A percentile compares a stretch with the other conserved stretches of the same genome.
phyloP scores from a whole-genome alignment of 2,888 invertebrate genomes.

The Sycophila texana region DNA sequence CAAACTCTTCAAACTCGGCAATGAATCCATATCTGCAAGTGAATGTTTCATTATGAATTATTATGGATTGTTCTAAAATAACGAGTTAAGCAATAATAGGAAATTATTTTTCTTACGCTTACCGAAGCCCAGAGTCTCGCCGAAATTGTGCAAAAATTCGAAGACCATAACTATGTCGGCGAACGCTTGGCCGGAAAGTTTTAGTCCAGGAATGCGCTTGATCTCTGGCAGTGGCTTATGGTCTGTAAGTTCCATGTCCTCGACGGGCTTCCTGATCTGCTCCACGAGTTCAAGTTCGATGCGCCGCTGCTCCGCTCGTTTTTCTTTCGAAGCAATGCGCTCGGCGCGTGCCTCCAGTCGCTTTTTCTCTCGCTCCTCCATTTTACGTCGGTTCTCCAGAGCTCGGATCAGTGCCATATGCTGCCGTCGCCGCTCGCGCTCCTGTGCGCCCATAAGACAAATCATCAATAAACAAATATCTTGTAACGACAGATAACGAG shows the following conservation, averaged over 20 bases:
- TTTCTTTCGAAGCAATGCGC: conserved; percentile 89
- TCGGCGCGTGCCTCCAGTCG: conserved; percentile 88
- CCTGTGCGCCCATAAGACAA: conserved; percentile 77
- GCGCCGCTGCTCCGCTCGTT: conserved; percentile 85
- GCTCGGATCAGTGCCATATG: conserved; percentile 93
- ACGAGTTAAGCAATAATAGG: too few relatives aligned
- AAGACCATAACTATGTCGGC: conserved; percentile 95
- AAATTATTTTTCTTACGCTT: conserved; percentile 69
- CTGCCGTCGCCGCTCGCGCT: conserved; percentile 91
- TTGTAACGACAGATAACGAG: neutral
- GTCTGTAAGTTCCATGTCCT: conserved; percentile 91
- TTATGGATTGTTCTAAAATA: conserved; percentile 41
- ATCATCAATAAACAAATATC: too few relatives aligned
- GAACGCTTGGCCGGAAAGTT: conserved; percentile 91
- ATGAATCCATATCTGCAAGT: conserved; percentile 85
- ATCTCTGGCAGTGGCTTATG: conserved; percentile 84
- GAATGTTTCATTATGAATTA: too few relatives aligned
- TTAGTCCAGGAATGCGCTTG: conserved; percentile 87
- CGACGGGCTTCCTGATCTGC: conserved; percentile 90
- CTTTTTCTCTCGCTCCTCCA: conserved; percentile 90
- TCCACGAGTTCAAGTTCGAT: conserved; percentile 82
- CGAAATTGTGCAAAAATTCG: conserved; percentile 97
- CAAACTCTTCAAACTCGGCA: conserved; percentile 91
- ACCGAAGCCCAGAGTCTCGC: conserved; percentile 95
- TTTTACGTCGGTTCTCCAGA: conserved; percentile 89